Evolutionary conservation across 2,888 invertebrate genomes (phyloP), one percentile per base, ranked within the genome.

Genomic region (Meta bourneti): DNA sequence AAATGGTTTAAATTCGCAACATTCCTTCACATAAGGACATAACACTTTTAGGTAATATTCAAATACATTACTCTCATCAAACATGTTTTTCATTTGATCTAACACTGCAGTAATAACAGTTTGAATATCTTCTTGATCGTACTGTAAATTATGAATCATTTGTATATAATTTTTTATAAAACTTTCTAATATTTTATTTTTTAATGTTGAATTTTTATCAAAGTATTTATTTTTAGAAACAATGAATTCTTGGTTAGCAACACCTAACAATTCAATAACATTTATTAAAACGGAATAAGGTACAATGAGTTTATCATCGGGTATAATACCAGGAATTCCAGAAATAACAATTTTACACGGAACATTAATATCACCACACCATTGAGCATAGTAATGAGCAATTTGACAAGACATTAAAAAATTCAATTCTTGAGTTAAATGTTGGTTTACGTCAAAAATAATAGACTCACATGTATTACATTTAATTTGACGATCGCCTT

Each of bases 101-200:
- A 86, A 78, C 4, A 70, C 0, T 0, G 78, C 48, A 49, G 34
- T 86, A 1, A 86, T 4, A 13, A 70, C 70, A 51, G 34, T 49
- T 78, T 86, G 51, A n/a, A 78, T 19, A 70, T 78, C 19, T n/a
- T 78, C 7, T 7, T 86, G 16, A 6, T 86, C 78, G 11, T 51
- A 51, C 78, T 78, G 16, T 70, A 86, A 78, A 19, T 20, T n/a
- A 8, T 86, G 0, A 11, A 78, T 51, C 78, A 86, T 78, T 0
- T 78, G 6, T 13, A 86, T 70, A 19, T 78, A 86, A 19, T 85
- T 48, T 61, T 86, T 69, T 6, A 86, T n/a, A 78, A 86, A 86
- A 71, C 51, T 78, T 69, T 86, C 86, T 19, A 86, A 86, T 13
- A 86, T 86, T 86, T 78, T 86, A 69, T 86, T 54, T 74, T 83